These are phyloP conservation scores for Miichthys miiuy DNA, from an alignment of 2,797 vertebrate species.

Conservation along the genomic window DNA sequence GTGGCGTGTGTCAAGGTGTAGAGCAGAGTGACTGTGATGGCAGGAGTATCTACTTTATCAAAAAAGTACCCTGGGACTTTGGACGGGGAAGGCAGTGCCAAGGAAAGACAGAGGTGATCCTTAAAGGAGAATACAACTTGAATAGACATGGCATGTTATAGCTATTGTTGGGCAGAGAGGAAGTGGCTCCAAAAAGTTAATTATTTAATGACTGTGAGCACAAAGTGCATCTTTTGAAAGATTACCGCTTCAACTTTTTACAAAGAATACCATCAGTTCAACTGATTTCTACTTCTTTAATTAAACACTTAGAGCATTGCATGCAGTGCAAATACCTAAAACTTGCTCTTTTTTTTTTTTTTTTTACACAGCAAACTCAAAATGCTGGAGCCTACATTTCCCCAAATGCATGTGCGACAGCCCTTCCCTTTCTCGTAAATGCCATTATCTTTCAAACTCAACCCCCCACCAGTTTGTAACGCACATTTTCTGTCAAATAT, in stretches of 20 bases:
- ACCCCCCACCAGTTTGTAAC: not conserved
- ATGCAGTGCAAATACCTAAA: not conserved
- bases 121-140: conserved; percentile 45
- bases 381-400: not conserved
- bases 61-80: conserved; percentile 64
- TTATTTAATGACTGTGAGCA: not conserved
- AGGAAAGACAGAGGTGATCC: conserved; percentile 12
- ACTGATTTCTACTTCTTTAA: not conserved
- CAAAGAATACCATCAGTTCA: not conserved
- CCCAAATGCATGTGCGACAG: not conserved
- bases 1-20: conserved; percentile 19
- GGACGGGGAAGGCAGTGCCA: conserved; percentile 54
- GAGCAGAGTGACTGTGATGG: conserved; percentile 45
- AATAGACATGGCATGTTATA: not conserved
- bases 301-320: not conserved
- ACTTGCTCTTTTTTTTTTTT: not conserved
- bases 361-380: not conserved
- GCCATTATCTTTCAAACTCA: not conserved
- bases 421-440: not conserved
- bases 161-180: not conserved
- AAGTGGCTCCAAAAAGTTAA: not conserved
- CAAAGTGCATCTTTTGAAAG: not conserved
- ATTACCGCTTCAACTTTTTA: not conserved
- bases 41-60: conserved; percentile 59
- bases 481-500: not conserved